A percentile compares a stretch with the other conserved stretches of the same genome.
These are phyloP conservation scores for Alentia gelatinosa DNA, from an alignment of 2,888 invertebrate genomes.

Conservation along the genomic window DNA sequence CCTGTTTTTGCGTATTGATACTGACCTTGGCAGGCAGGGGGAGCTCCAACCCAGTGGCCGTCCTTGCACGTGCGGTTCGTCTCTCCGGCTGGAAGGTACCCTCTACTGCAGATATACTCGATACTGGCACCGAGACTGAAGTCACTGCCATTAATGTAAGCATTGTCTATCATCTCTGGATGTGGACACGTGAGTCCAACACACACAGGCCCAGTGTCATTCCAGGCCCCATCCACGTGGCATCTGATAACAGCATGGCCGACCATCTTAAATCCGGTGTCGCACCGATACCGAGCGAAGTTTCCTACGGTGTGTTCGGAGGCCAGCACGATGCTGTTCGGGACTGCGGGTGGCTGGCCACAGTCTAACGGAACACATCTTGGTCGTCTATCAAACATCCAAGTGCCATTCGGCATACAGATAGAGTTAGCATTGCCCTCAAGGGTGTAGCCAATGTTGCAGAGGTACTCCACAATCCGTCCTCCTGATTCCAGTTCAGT, in stretches of 20 bases:
- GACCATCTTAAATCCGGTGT: conserved; percentile 49
- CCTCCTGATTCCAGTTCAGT: conserved; percentile 55
- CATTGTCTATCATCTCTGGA: neutral
- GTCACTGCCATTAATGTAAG: conserved; percentile 7
- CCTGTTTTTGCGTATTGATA: too few relatives aligned
- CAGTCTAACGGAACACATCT: conserved; percentile 69
- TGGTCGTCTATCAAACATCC: conserved; percentile 58
- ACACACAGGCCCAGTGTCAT: conserved; percentile 71
- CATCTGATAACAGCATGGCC: conserved; percentile 62
- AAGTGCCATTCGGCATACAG: conserved; percentile 63
- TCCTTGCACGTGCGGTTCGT: conserved; percentile 64
- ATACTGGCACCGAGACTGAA: conserved; percentile 70
- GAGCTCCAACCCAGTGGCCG: conserved; percentile 67
- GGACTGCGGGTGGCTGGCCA: conserved; percentile 69
- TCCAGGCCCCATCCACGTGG: conserved; percentile 74
- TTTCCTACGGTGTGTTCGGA: conserved; percentile 55
- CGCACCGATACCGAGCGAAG: conserved; percentile 60
- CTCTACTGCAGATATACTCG: conserved; percentile 66
- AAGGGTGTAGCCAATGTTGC: conserved; percentile 68
- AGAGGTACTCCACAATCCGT: conserved; percentile 62
- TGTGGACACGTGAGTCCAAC: conserved; percentile 67
- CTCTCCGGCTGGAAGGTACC: conserved; percentile 66
- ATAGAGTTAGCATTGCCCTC: conserved; percentile 66
- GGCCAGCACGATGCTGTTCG: conserved; percentile 58
- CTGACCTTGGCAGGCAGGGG: conserved; percentile 55